Evolutionary conservation across 2,888 invertebrate species (phyloP), one percentile per base, ranked within the genome.

Genomic region (Pristionchus arcanus): DNA sequence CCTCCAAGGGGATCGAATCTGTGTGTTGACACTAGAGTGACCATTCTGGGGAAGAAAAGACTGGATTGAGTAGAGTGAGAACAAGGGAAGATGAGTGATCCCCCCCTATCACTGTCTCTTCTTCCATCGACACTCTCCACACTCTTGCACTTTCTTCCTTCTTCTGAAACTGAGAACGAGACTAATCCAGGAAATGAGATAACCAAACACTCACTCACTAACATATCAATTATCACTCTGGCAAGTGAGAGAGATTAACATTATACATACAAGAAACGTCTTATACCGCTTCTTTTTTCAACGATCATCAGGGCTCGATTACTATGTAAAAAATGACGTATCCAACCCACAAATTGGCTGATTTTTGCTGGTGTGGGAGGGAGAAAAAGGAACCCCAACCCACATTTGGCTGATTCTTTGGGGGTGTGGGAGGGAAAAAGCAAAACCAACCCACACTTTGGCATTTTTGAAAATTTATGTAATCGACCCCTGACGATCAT

Each of bases 1-100:
- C 74, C 74, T n/a, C 74, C 21, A 25, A 31, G 74, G 34, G 15
- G 74, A 74, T 74, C 3, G 74, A 34, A 31, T 74, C 74, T 66
- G 74, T 66, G 74, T 74, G 74, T 74, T 74, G 74, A 74, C 74
- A 74, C 74, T 68, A 28, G 68, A 68, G 68, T 68, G 68, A 31
- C 68, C 59, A 59, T 59, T 59, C 21, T 13, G 28, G 68, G 74
- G n/a, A n/a, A 37, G 74, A 13, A 49, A 49, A 74, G 74, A 74
- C 74, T 74, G 74, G 74, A 74, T 74, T 74, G 74, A 31, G 31
- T n/a, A 31, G 74, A 31, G 74, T 31, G 31, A 74, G 74, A 74
- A 74, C 34, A 74, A 34, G 74, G 68, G 68, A 31, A 28, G 74
- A 74, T 74, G 34, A 74, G 34, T 74, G 74, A 74, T 74, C 31